Evolutionary conservation across 2,797 vertebrate genomes (phyloP).

Genomic region (Smutsia gigantea): DNA sequence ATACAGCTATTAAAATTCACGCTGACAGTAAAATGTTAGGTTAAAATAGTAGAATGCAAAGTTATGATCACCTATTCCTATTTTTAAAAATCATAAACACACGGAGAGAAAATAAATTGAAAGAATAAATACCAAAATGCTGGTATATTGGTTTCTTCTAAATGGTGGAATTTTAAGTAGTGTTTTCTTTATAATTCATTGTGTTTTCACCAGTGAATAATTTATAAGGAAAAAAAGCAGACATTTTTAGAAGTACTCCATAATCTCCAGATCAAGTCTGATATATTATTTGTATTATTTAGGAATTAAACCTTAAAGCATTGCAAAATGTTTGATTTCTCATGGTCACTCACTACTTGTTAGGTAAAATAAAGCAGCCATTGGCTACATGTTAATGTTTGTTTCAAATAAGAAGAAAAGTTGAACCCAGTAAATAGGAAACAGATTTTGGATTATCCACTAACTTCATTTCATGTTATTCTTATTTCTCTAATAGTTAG

Average conservation of each 20-base stretch:
- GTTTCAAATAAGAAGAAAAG: conserved; percentile 38
- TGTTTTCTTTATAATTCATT: background rate
- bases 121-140: conserved; percentile 35
- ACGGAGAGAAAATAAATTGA: background rate
- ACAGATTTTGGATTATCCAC: conserved; percentile 24
- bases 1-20: background rate
- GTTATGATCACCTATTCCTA: conserved; percentile 1
- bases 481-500: background rate
- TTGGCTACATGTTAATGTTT: background rate
- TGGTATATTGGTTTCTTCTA: background rate
- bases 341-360: background rate
- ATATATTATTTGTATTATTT: conserved; percentile 11
- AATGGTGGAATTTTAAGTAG: background rate
- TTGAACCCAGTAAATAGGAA: background rate
- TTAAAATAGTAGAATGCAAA: conserved; percentile 33
- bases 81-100: background rate
- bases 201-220: background rate
- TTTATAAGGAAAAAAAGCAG: background rate
- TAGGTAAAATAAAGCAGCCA: background rate
- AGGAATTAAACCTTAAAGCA: background rate
- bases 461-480: background rate
- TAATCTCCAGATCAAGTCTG: background rate
- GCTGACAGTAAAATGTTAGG: background rate
- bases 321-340: background rate
- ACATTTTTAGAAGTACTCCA: conserved; percentile 4